Percentiles rank a stretch among this genome's conserved stretches.
Conservation (phyloP, 2,113 vertebrate genomes). For the Nanorana parkeri region DNA sequence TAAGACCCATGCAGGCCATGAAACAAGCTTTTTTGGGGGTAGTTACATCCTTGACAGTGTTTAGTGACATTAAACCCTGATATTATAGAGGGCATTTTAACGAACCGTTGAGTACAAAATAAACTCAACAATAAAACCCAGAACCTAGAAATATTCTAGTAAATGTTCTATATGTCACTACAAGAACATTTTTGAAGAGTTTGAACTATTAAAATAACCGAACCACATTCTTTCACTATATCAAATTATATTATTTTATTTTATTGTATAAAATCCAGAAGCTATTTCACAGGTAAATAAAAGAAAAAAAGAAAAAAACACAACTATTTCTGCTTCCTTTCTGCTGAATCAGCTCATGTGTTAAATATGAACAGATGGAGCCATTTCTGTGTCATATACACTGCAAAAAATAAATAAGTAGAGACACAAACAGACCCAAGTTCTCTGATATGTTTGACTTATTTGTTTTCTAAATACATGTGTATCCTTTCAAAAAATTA, state of each 20-base stretch:
- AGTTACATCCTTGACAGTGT: too few species aligned
- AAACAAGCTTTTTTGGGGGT: too few species aligned
- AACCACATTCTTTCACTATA: conserved; percentile 4
- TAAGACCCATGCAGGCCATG: too few species aligned
- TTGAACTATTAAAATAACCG: conserved; percentile 2
- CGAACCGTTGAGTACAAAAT: neutral
- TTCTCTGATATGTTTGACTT: neutral
- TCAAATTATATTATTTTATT: conserved; percentile 36
- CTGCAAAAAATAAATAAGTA: conserved; percentile 28
- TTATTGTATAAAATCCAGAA: conserved; percentile 51
- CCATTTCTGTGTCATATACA: conserved; percentile 30
- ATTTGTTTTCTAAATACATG: conserved; percentile 29
- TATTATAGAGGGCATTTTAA: neutral
- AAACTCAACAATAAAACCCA: neutral
- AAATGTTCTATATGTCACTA: too few species aligned
- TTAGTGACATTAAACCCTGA: too few species aligned
- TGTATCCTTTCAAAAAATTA: conserved; percentile 43
- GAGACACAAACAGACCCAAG: conserved; percentile 27
- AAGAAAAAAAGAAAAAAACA: conserved; percentile 26
- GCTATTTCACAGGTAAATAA: conserved; percentile 45
- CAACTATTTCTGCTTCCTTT: conserved; percentile 40
- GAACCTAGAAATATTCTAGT: too few species aligned
- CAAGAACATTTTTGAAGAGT: neutral
- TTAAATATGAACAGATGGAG: conserved; percentile 55
- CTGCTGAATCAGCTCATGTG: conserved; percentile 50